phyloP scores from a whole-genome alignment of 2,797 vertebrate species.

The Gallinago nigripennis region DNA sequence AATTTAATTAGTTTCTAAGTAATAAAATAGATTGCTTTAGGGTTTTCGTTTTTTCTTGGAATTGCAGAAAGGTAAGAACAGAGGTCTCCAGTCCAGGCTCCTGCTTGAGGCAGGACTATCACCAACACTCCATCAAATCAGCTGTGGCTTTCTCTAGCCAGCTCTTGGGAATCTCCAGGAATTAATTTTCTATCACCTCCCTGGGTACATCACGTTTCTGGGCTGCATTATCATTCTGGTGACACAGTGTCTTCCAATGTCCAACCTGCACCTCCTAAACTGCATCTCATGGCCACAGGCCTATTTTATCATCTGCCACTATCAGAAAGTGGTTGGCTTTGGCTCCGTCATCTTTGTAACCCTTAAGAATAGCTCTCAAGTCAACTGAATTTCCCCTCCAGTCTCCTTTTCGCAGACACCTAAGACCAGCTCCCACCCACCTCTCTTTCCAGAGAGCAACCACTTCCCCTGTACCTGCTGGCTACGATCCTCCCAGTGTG shows the following conservation, averaged over 20 bases:
- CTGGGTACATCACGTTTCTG: background rate
- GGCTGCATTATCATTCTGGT: background rate
- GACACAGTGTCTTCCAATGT: background rate
- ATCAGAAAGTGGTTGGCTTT: background rate
- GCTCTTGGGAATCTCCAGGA: background rate
- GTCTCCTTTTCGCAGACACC: background rate
- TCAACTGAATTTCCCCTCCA: background rate
- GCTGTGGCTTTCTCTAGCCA: background rate
- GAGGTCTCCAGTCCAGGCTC: background rate
- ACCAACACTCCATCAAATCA: background rate
- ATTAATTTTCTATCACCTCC: background rate
- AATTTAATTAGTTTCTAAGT: slow-evolving; percentile 2
- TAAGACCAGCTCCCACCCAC: background rate
- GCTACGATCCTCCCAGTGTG: background rate
- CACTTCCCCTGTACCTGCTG: background rate
- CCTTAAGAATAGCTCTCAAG: background rate
- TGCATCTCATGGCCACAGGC: background rate
- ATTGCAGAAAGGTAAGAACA: background rate
- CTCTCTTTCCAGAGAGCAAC: background rate
- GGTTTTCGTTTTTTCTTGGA: background rate
- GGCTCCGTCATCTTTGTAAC: background rate
- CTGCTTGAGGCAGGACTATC: background rate
- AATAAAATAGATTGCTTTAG: background rate
- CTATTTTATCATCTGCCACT: background rate
- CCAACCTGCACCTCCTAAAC: background rate